These are phyloP conservation scores for Scaeva pyrastri DNA, from an alignment of 2,888 invertebrate genomes.

Conservation along the genomic window DNA sequence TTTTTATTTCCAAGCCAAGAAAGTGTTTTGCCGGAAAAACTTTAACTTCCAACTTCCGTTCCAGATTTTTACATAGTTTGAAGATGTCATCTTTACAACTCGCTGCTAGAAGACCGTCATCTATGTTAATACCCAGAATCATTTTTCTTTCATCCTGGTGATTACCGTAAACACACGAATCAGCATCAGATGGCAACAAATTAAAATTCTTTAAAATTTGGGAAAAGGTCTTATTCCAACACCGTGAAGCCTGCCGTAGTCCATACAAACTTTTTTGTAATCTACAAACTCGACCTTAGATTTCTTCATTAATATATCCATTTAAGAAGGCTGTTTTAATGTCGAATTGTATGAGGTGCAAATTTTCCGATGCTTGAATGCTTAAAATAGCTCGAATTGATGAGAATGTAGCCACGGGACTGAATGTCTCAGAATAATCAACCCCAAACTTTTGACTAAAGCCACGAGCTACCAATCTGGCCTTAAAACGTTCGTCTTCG, in stretches of 20 bases:
- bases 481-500: conserved; percentile 73
- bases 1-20: background rate
- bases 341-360: conserved; percentile 57
- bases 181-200: conserved; percentile 75
- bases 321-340: conserved; percentile 57
- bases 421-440: conserved; percentile 79
- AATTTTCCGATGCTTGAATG: conserved; percentile 23
- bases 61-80: conserved; percentile 52
- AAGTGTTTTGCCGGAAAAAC: conserved; percentile 80
- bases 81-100: conserved; percentile 48
- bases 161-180: conserved; percentile 77
- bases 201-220: conserved; percentile 70
- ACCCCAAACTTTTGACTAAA: conserved; percentile 77
- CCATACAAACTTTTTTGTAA: conserved; percentile 74
- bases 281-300: conserved; percentile 62
- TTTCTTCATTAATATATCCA: conserved; percentile 49
- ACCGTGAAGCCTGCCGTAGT: conserved; percentile 72
- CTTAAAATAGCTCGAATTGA: conserved; percentile 15
- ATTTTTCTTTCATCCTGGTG: conserved; percentile 61
- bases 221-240: conserved; percentile 74
- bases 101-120: conserved; percentile 77
- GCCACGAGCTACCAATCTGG: conserved; percentile 78
- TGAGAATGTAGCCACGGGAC: conserved; percentile 78
- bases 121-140: conserved; percentile 77
- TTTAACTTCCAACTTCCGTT: conserved; percentile 80